Percentiles rank a stretch among this genome's conserved stretches.
Conservation (phyloP, 2,888 invertebrate species). For the Magallana nippona region DNA sequence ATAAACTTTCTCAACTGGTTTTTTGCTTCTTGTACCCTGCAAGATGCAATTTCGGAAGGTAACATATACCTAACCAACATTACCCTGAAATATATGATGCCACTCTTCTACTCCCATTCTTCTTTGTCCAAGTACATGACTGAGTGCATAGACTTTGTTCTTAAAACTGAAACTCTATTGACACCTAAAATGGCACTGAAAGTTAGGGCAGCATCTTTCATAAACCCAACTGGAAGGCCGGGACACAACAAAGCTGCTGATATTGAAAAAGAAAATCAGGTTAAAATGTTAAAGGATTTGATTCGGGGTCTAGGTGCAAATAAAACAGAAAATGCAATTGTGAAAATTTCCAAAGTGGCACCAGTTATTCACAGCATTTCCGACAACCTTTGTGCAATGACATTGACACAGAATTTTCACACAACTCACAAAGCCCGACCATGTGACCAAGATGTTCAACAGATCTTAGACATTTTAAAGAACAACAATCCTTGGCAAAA, state of each 20-base stretch:
- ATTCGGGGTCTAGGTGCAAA: slow-evolving; percentile 49
- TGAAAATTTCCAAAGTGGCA: slow-evolving; percentile 33
- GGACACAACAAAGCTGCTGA: slow-evolving; percentile 51
- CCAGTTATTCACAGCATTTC: slow-evolving; percentile 39
- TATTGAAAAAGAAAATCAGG: slow-evolving; percentile 51
- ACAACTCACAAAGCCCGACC: slow-evolving; percentile 3
- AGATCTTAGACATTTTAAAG: neutral
- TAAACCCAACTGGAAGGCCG: slow-evolving; percentile 40
- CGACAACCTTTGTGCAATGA: slow-evolving; percentile 22
- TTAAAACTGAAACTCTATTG: slow-evolving; percentile 46
- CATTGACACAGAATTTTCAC: neutral
- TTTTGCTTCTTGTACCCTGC: neutral
- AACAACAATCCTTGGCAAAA: neutral
- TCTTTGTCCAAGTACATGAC: slow-evolving; percentile 39
- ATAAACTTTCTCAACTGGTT: slow-evolving; percentile 25
- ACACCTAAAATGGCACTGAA: slow-evolving; percentile 38
- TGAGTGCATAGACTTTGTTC: slow-evolving; percentile 50
- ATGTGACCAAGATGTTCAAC: slow-evolving; percentile 6
- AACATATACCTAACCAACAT: slow-evolving; percentile 18
- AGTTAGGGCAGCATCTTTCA: slow-evolving; percentile 46
- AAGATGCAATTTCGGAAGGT: slow-evolving; percentile 37
- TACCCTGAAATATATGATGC: slow-evolving; percentile 38
- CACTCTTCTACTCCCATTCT: slow-evolving; percentile 15
- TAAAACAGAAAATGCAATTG: slow-evolving; percentile 46
- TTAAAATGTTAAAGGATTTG: slow-evolving; percentile 42